phyloP scores from a whole-genome alignment of 2,113 vertebrate genomes.

The Labeo catla region DNA sequence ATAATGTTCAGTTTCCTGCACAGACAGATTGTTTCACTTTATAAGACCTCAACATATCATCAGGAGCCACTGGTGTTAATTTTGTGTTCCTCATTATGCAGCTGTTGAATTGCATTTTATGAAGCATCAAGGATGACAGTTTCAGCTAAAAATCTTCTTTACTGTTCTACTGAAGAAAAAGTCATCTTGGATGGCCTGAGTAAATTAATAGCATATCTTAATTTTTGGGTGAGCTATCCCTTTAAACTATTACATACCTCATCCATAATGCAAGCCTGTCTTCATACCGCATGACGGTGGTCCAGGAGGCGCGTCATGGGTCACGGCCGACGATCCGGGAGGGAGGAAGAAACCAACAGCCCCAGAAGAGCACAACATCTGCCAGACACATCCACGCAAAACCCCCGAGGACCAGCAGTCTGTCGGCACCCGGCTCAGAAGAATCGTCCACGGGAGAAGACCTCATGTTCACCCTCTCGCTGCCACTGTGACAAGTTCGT shows the following conservation, averaged over 20 bases:
- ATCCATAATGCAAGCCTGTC: not conserved
- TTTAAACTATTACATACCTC: not conserved
- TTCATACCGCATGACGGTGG: constrained; percentile 20
- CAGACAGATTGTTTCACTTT: too few species aligned
- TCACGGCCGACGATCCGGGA: constrained; percentile 7
- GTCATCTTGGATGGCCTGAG: too few species aligned
- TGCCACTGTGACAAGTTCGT: constrained; percentile 8
- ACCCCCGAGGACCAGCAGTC: not conserved
- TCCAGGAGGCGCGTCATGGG: constrained; percentile 33
- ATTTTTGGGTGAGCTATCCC: not conserved
- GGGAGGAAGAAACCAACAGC: not conserved
- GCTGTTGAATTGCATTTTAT: too few species aligned
- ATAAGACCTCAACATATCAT: too few species aligned
- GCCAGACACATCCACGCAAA: constrained; percentile 23
- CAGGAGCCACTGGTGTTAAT: too few species aligned
- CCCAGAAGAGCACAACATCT: constrained; percentile 47
- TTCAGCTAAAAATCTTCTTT: too few species aligned
- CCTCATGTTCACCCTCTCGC: constrained; percentile 15
- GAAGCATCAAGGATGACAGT: too few species aligned
- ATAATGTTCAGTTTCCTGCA: too few species aligned
- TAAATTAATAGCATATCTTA: not conserved
- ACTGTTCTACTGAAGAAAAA: too few species aligned
- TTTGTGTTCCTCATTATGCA: too few species aligned
- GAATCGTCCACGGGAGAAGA: constrained; percentile 18
- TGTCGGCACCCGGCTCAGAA: constrained; percentile 5